phyloP scores from a whole-genome alignment of 2,797 vertebrate genomes.

The Discoglossus pictus region DNA sequence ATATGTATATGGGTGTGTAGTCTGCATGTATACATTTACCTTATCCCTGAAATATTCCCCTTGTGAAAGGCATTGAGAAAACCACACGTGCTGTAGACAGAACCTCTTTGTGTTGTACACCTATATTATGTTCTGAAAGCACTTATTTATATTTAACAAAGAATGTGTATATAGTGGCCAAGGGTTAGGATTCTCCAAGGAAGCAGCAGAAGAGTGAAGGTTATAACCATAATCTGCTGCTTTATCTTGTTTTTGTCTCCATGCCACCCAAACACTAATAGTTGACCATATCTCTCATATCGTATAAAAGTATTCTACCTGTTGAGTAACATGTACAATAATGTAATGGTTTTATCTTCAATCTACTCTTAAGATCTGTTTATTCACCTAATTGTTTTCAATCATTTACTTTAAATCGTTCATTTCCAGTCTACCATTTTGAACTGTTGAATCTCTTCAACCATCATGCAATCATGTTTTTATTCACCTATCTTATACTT shows the following conservation, averaged over 20 bases:
- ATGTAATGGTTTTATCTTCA: no score
- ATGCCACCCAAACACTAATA: not conserved
- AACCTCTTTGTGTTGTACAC: not conserved
- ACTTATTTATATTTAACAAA: constrained; percentile 4
- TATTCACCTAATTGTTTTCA: no score
- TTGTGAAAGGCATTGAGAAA: not conserved
- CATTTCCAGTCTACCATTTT: no score
- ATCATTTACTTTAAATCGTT: no score
- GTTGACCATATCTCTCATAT: no score
- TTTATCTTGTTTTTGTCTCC: not conserved
- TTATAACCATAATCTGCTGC: not conserved
- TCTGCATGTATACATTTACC: constrained; percentile 44
- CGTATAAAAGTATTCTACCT: no score
- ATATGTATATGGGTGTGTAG: constrained; percentile 10
- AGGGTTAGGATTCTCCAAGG: not conserved
- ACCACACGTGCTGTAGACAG: not conserved
- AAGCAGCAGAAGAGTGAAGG: not conserved
- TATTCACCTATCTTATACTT: no score
- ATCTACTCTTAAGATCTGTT: no score
- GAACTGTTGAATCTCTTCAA: no score
- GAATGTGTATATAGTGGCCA: not conserved
- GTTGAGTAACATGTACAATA: no score
- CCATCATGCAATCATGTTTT: no score
- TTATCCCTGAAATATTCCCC: not conserved
- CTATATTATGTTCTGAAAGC: constrained; percentile 4